These are phyloP conservation scores for Sebastes wilsoni DNA, from an alignment of 2,797 vertebrate genomes.

Conservation along the genomic window DNA sequence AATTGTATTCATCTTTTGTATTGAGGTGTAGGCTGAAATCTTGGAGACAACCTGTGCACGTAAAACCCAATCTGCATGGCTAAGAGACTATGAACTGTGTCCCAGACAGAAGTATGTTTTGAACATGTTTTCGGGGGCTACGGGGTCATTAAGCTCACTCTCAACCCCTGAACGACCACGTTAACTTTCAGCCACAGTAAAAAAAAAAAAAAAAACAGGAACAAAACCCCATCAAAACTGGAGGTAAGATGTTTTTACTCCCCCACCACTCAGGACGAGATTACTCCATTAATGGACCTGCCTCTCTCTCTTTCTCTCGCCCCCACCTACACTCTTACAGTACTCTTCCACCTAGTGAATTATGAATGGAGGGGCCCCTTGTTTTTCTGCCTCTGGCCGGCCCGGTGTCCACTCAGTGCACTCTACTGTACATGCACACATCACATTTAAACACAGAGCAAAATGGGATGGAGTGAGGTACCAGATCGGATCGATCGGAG, in stretches of 20 bases:
- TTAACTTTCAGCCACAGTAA: constrained; percentile 10
- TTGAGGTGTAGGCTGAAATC: not conserved
- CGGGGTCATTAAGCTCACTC: not conserved
- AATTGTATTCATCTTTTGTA: not conserved
- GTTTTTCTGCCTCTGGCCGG: constrained; percentile 73
- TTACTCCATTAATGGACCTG: constrained; percentile 78
- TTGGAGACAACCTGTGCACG: not conserved
- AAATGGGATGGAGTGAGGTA: constrained; percentile 18
- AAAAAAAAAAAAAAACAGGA: constrained; percentile 27
- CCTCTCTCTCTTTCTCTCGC: constrained; percentile 20
- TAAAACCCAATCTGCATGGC: not conserved
- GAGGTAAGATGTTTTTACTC: constrained; percentile 60
- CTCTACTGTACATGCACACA: constrained; percentile 71
- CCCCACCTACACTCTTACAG: constrained; percentile 57
- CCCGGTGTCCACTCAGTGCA: constrained; percentile 75
- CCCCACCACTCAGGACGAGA: constrained; percentile 63
- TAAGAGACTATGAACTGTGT: not conserved
- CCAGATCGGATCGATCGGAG: constrained; percentile 27
- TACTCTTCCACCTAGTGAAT: constrained; percentile 80
- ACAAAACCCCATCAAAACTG: constrained; percentile 37
- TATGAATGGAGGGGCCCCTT: constrained; percentile 81
- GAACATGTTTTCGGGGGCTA: not conserved
- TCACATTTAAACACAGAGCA: constrained; percentile 46
- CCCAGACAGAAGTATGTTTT: not conserved
- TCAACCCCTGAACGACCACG: not conserved